phyloP scores from a whole-genome alignment of 1,140 invertebrate genomes.

The Temnothorax nylanderi region DNA sequence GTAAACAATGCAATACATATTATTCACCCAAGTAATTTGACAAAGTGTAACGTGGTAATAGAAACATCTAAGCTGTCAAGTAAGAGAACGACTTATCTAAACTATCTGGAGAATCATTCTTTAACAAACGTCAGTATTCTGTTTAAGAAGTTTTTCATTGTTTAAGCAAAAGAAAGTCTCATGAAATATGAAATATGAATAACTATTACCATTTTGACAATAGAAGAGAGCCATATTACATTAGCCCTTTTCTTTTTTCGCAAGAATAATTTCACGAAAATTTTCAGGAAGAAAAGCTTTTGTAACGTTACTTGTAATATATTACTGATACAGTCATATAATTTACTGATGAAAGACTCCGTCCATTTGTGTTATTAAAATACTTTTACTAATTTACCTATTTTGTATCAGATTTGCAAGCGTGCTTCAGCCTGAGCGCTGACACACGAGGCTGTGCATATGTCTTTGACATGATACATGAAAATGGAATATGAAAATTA shows the following conservation, averaged over 20 bases:
- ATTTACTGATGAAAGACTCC: not conserved
- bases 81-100: not conserved
- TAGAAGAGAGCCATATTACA: not conserved
- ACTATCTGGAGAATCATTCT: not conserved
- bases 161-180: not conserved
- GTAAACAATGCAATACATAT: not conserved
- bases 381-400: constrained; percentile 14
- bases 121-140: not conserved
- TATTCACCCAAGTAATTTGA: constrained; percentile 10
- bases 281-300: not conserved
- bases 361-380: constrained; percentile 8
- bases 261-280: not conserved
- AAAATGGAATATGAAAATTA: constrained; percentile 60
- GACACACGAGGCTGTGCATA: not conserved
- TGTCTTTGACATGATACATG: constrained; percentile 45
- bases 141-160: not conserved
- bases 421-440: not conserved
- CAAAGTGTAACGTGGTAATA: too few species aligned
- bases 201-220: not conserved
- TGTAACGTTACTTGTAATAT: not conserved
- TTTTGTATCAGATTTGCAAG: constrained; percentile 20
- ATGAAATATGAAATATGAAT: not conserved
- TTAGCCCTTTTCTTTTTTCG: not conserved
- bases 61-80: not conserved
- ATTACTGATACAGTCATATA: not conserved